Conservation (phyloP, 2,113 vertebrate genomes). For the Herpailurus yagouaroundi region DNA sequence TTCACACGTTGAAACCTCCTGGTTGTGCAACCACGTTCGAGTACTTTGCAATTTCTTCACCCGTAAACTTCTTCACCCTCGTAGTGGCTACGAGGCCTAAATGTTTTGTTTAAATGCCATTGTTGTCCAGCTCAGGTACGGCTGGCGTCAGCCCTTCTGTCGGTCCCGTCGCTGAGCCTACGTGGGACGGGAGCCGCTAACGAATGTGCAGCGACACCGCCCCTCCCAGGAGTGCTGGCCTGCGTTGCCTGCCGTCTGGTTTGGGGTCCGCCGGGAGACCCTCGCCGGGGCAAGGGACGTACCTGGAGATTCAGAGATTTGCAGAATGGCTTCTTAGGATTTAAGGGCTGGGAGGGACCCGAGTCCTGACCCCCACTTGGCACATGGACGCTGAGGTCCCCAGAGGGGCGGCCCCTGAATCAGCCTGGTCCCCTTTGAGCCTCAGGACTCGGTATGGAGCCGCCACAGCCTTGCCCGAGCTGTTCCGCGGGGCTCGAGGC, state of each 20-base stretch:
- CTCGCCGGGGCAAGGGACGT: no score
- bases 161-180: fast-evolving
- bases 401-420: fast-evolving
- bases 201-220: no score
- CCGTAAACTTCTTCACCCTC: no score
- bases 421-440: not conserved
- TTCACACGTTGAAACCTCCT: not conserved
- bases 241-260: not conserved
- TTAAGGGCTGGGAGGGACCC: not conserved
- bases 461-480: not conserved
- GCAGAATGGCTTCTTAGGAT: not conserved
- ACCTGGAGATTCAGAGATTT: no score
- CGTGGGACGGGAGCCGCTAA: no score
- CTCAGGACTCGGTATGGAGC: no score
- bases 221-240: not conserved
- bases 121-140: no score
- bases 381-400: not conserved
- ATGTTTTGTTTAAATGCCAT: fast-evolving
- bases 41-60: fast-evolving
- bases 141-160: no score
- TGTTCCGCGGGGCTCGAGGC: no score
- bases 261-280: not conserved
- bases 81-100: no score
- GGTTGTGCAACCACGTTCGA: fast-evolving
- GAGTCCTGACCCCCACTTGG: not conserved